These are phyloP conservation scores for Apodemia duryi DNA, from an alignment of 2,888 invertebrate genomes.

Conservation along the genomic window DNA sequence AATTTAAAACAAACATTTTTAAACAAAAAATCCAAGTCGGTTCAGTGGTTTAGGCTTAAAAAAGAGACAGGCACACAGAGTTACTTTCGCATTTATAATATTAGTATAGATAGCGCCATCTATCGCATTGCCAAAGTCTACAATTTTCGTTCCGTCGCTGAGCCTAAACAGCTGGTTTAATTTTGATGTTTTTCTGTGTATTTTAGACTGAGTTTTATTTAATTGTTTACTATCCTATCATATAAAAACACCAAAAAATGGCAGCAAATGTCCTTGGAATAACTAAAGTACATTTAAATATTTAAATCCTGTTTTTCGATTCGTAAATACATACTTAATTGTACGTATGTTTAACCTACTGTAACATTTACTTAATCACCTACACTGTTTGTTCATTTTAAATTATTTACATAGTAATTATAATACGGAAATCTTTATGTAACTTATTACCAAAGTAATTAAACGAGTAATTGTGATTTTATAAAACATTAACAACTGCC, in stretches of 20 bases:
- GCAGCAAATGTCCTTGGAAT: background rate
- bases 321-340: slow-evolving; percentile 21
- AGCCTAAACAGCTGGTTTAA: no score
- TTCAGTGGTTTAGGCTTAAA: no score
- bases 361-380: slow-evolving; percentile 6
- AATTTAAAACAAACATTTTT: no score
- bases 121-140: no score
- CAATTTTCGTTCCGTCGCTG: no score
- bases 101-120: no score
- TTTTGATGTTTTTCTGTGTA: no score
- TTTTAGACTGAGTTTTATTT: no score
- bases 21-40: no score
- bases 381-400: background rate
- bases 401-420: slow-evolving; percentile 11
- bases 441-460: slow-evolving; percentile 5
- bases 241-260: background rate
- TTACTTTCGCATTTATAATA: no score
- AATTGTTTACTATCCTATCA: background rate
- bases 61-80: no score
- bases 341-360: slow-evolving; percentile 10
- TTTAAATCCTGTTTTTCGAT: slow-evolving; percentile 28
- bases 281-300: background rate
- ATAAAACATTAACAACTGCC: background rate
- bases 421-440: slow-evolving; percentile 9
- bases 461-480: background rate